phyloP scores from a whole-genome alignment of 2,888 invertebrate genomes.

The Harpalus rufipes region DNA sequence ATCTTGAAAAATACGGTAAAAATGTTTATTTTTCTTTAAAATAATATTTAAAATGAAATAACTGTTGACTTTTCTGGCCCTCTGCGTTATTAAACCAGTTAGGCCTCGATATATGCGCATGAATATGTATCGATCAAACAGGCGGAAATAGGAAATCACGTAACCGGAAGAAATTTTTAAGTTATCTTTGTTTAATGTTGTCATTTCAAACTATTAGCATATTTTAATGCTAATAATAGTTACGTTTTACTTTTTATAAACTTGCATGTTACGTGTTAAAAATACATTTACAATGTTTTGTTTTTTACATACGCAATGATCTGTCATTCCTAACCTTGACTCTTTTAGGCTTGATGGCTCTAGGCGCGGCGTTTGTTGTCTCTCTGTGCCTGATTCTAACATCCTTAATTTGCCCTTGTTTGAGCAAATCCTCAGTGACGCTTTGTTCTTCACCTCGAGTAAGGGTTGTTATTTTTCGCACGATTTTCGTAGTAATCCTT shows the following conservation, averaged over 20 bases:
- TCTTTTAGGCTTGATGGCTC: conserved; percentile 83
- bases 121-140: background rate
- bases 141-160: background rate
- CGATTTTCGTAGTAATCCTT: conserved; percentile 91
- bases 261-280: no score
- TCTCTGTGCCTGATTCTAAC: conserved; percentile 80
- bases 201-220: background rate
- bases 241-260: no score
- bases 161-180: background rate
- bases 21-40: no score
- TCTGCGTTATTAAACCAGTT: no score
- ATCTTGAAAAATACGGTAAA: no score
- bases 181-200: background rate
- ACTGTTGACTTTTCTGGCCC: no score
- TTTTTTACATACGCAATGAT: no score
- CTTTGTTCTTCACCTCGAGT: conserved; percentile 91
- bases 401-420: conserved; percentile 79
- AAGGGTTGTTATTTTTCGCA: conserved; percentile 92
- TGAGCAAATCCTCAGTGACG: conserved; percentile 84
- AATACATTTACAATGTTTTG: no score
- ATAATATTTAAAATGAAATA: no score
- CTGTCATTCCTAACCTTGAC: conserved; percentile 83
- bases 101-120: background rate
- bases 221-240: no score
- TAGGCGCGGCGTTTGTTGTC: conserved; percentile 78